Evolutionary conservation across 2,113 vertebrate species (phyloP).

Genomic region (Platichthys stellatus): DNA sequence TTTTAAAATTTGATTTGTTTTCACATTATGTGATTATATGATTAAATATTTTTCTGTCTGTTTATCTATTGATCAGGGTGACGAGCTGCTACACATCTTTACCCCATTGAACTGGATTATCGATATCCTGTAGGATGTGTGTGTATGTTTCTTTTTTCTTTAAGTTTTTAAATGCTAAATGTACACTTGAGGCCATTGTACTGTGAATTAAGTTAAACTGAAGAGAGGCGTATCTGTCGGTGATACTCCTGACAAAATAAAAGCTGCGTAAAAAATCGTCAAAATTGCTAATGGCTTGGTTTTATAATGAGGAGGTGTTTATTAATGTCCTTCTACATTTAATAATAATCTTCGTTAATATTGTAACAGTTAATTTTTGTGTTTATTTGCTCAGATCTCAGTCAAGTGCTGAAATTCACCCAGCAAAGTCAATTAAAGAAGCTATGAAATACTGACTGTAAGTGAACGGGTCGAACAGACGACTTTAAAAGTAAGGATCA

Average conservation of each 20-base stretch:
- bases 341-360: background rate
- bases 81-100: background rate
- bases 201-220: too few relatives aligned
- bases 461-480: background rate
- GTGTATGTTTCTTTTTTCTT: too few relatives aligned
- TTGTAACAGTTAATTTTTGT: background rate
- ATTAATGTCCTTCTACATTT: background rate
- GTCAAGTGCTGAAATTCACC: background rate
- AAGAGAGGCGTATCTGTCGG: background rate
- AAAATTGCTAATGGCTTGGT: background rate
- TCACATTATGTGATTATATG: too few relatives aligned
- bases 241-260: background rate
- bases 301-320: background rate
- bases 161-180: background rate
- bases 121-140: background rate
- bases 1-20: too few relatives aligned
- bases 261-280: background rate
- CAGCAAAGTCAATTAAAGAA: background rate
- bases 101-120: background rate
- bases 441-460: background rate
- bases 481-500: background rate
- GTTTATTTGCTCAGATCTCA: background rate
- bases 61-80: background rate
- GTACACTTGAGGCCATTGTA: too few relatives aligned
- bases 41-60: too few relatives aligned